Conservation (phyloP, 2,888 invertebrate genomes). For the Dicycla oo region DNA sequence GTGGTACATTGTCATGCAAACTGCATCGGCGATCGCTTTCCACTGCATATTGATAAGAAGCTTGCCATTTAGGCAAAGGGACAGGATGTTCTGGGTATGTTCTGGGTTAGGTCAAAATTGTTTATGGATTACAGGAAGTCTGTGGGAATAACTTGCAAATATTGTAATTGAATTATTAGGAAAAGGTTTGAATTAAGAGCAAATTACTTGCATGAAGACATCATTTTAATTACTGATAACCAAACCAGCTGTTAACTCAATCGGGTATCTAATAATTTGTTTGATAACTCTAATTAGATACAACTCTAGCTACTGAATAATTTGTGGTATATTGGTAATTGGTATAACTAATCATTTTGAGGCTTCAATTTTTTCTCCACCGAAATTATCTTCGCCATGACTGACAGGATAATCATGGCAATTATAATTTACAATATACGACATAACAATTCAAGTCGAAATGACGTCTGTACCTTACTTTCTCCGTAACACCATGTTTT, state of each 20-base stretch:
- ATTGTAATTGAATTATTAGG: not conserved
- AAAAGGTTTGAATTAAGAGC: not conserved
- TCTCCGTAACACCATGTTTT: conserved; percentile 71
- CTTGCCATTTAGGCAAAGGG: conserved; percentile 36
- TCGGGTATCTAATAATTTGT: not conserved
- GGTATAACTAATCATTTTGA: conserved; percentile 30
- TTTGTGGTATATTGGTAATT: not conserved
- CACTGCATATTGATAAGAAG: conserved; percentile 63
- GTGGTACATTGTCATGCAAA: conserved; percentile 69
- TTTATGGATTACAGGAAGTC: conserved; percentile 31
- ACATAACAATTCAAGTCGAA: conserved; percentile 36
- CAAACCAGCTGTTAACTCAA: not conserved
- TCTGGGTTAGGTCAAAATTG: conserved; percentile 37
- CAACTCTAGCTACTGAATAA: conserved; percentile 20
- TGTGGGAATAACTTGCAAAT: not conserved
- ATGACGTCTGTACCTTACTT: conserved; percentile 57
- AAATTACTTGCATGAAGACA: not conserved
- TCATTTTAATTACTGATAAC: not conserved
- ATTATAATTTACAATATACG: conserved; percentile 44
- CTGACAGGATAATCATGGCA: conserved; percentile 58
- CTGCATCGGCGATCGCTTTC: conserved; percentile 63
- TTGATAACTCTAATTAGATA: not conserved
- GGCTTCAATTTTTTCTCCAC: conserved; percentile 12
- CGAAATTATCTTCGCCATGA: conserved; percentile 29
- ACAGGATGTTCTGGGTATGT: conserved; percentile 59